Evolutionary conservation across 2,888 invertebrate species (phyloP).

Genomic region (Platerodrilus igneus): DNA sequence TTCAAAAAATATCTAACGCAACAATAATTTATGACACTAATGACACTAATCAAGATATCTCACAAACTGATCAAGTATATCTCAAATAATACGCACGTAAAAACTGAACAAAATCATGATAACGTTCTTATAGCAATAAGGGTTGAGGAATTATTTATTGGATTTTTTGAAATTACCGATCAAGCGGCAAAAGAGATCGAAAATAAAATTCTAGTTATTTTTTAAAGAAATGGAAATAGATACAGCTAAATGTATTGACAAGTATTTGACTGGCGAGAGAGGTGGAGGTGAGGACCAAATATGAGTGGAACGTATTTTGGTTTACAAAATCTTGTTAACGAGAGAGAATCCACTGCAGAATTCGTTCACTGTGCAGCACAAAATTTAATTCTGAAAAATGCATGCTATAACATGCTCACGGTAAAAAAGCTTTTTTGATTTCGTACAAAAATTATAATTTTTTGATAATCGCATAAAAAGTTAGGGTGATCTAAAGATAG

Average conservation of each 20-base stretch:
- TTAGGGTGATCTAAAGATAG: too few species aligned
- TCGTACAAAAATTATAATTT: too few species aligned
- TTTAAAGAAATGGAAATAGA: not conserved
- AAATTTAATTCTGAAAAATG: too few species aligned
- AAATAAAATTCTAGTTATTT: not conserved
- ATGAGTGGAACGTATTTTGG: not conserved
- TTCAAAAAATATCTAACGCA: not conserved
- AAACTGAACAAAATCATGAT: not conserved
- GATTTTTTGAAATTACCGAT: not conserved
- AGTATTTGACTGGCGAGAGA: not conserved
- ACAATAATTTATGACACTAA: not conserved
- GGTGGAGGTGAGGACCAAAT: not conserved
- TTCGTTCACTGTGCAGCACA: too few species aligned
- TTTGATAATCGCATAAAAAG: too few species aligned
- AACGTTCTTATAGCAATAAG: not conserved
- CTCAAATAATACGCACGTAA: too few species aligned
- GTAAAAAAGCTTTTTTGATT: too few species aligned
- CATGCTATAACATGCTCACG: too few species aligned
- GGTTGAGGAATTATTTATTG: not conserved
- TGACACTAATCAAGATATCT: not conserved
- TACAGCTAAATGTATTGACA: not conserved
- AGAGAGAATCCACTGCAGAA: too few species aligned
- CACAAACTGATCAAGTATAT: not conserved
- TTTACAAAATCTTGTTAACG: not conserved
- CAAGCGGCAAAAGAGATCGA: conserved; percentile 1